A percentile compares a stretch with the other conserved stretches of the same genome.
Evolutionary conservation across 1,140 invertebrate genomes (phyloP).

Genomic region (Dinothrombium tinctorium): DNA sequence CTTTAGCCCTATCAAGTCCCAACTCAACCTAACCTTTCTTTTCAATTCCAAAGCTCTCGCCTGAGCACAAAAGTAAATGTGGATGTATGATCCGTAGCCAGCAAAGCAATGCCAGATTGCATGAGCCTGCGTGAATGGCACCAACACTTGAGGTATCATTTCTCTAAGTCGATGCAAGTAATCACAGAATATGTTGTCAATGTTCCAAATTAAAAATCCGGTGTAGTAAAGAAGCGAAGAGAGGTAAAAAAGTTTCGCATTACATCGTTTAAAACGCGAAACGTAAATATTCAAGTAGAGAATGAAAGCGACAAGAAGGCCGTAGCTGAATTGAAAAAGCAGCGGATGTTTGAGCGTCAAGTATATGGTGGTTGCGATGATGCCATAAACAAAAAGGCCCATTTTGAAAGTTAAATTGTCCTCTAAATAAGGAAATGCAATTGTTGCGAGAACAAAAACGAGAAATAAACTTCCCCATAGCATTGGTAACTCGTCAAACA

Average conservation of each 20-base stretch:
- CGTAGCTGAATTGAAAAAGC: constrained; percentile 11
- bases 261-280: neutral
- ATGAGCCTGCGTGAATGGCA: constrained; percentile 19
- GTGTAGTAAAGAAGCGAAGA: constrained; percentile 8
- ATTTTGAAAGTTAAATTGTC: neutral
- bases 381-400: constrained; percentile 9
- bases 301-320: neutral
- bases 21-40: too few species aligned
- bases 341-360: constrained; percentile 13
- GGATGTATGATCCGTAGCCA: too few species aligned
- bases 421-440: constrained; percentile 3
- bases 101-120: constrained; percentile 20
- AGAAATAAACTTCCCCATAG: constrained; percentile 20
- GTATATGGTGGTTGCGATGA: constrained; percentile 9
- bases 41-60: too few species aligned
- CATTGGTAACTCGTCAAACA: constrained; percentile 26
- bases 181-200: constrained; percentile 14
- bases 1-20: too few species aligned
- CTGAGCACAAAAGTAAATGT: too few species aligned
- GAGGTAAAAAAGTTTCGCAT: neutral
- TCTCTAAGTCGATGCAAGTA: constrained; percentile 5
- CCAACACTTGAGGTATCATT: constrained; percentile 6
- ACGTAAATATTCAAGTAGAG: neutral
- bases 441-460: constrained; percentile 17
- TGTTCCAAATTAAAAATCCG: constrained; percentile 13